These are phyloP conservation scores for Sylvicapra grimmia DNA, from an alignment of 2,113 vertebrate species.

Conservation along the genomic window DNA sequence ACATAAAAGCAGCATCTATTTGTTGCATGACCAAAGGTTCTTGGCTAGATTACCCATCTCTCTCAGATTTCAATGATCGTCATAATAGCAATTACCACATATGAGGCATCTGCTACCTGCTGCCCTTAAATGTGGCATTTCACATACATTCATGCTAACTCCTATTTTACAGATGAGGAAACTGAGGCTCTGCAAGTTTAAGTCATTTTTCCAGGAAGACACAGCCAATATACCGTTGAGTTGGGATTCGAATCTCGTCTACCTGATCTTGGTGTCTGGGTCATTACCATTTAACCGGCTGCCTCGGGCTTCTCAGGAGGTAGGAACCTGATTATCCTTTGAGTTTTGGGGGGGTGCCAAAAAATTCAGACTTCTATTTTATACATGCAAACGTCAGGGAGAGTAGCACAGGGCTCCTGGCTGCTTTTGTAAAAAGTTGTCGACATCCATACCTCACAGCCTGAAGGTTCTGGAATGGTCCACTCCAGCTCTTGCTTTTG, in stretches of 20 bases:
- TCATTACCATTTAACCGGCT: neutral
- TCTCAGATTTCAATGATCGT: neutral
- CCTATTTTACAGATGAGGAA: neutral
- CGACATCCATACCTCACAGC: fast-evolving
- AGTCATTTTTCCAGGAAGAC: neutral
- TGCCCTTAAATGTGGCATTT: neutral
- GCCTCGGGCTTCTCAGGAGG: neutral
- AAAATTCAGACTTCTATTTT: neutral
- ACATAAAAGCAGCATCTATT: neutral
- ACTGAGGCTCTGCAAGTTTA: neutral
- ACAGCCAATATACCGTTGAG: neutral
- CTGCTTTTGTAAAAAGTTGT: neutral
- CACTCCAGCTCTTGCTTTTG: neutral
- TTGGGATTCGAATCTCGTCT: neutral
- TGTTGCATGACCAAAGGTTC: neutral
- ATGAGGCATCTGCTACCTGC: neutral
- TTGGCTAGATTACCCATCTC: neutral
- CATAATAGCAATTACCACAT: too few species aligned
- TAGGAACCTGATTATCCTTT: neutral
- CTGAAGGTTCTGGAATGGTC: neutral
- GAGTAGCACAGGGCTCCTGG: neutral
- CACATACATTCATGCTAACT: neutral
- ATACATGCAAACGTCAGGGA: neutral
- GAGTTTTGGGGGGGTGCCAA: neutral
- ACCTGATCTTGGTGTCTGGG: neutral